A percentile compares a stretch with the other conserved stretches of the same genome.
phyloP scores from a whole-genome alignment of 1,140 invertebrate genomes.

The Ridgeia piscesae region DNA sequence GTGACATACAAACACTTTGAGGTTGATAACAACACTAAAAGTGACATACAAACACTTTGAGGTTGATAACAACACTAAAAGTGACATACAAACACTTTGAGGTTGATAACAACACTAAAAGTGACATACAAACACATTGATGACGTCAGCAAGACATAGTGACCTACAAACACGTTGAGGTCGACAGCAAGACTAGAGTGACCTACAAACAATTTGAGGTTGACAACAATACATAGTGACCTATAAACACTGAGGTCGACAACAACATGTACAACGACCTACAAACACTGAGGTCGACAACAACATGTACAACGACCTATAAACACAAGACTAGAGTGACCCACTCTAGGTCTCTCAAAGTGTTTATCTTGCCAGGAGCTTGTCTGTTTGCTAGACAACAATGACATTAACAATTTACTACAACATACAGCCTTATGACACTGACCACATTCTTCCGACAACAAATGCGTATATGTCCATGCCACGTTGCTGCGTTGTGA shows the following conservation, averaged over 20 bases:
- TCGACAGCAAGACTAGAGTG: no score
- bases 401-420: not conserved
- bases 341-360: no score
- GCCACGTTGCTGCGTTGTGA: not conserved
- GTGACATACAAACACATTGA: not conserved
- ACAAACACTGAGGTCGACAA: not conserved
- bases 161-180: not conserved
- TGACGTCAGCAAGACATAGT: not conserved
- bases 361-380: no score
- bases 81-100: no score
- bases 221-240: not conserved
- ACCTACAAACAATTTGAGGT: conserved; percentile 68
- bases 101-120: not conserved
- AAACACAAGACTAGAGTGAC: no score
- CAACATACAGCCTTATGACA: not conserved
- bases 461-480: not conserved
- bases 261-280: not conserved
- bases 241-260: not conserved
- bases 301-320: no score
- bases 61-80: not conserved
- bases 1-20: not conserved
- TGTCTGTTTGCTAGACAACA: not conserved
- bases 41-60: not conserved
- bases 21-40: not conserved
- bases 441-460: not conserved